Percentiles rank a stretch among this genome's conserved stretches.
Conservation (phyloP, 2,113 vertebrate species). For the Panthera leo region DNA sequence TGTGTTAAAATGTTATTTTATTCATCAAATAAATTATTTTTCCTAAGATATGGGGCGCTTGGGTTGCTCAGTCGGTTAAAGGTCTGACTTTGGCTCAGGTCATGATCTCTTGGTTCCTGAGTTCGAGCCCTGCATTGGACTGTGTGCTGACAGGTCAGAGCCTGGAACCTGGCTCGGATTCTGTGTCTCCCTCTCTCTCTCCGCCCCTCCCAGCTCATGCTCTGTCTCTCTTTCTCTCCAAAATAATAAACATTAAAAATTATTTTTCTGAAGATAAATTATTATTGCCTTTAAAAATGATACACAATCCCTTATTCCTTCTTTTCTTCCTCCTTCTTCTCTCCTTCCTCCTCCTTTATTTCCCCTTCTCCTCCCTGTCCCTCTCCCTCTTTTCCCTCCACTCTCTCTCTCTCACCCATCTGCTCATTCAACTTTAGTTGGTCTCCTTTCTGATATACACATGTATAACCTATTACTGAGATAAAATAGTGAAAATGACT, state of each 20-base stretch:
- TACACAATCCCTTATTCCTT: not conserved
- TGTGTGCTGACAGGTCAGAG: too few relatives aligned
- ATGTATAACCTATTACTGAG: not conserved
- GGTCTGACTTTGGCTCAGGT: too few relatives aligned
- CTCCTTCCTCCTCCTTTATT: not conserved
- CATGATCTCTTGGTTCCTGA: too few relatives aligned
- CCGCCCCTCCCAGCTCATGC: too few relatives aligned
- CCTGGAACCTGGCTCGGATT: too few relatives aligned
- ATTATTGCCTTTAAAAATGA: not conserved
- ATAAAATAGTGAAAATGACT: constrained; percentile 17
- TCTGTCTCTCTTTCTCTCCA: too few relatives aligned
- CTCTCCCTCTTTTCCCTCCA: not conserved
- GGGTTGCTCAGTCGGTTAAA: too few relatives aligned
- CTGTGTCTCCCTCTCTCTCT: too few relatives aligned
- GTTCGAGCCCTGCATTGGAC: too few relatives aligned
- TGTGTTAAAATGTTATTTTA: constrained; percentile 9
- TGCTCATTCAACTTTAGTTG: not conserved
- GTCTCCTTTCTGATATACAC: not conserved
- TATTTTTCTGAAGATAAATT: not conserved
- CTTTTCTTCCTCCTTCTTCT: not conserved
- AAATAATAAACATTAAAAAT: too few relatives aligned
- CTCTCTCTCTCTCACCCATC: not conserved
- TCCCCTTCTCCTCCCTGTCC: not conserved
- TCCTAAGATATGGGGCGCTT: not conserved
- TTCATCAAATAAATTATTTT: not conserved